phyloP scores from a whole-genome alignment of 2,888 invertebrate genomes.

The Eupithecia abbreviata region DNA sequence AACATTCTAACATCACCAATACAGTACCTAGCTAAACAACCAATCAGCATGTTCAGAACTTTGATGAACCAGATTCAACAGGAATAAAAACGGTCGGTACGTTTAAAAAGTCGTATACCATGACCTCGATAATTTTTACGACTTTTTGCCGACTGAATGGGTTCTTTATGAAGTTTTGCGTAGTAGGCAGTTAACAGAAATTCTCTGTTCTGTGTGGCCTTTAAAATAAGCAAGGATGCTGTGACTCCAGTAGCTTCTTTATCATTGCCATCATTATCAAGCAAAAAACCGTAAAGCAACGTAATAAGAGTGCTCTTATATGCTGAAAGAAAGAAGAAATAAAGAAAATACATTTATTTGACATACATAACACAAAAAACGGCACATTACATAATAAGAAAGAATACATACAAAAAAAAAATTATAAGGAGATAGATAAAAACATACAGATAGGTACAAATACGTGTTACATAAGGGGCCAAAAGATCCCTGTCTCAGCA shows the following conservation, averaged over 20 bases:
- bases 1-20: slow-evolving; percentile 9
- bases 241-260: neutral
- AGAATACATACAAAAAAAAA: no score
- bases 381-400: no score
- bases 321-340: no score
- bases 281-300: neutral
- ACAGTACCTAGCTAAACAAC: neutral
- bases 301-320: no score
- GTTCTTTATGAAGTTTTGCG: neutral
- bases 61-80: neutral
- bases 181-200: neutral
- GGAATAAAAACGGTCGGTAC: neutral
- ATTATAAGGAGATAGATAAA: no score
- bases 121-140: slow-evolving; percentile 10
- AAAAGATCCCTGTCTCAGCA: no score
- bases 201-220: neutral
- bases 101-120: neutral
- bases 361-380: no score
- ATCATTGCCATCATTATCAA: neutral
- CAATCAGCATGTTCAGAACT: neutral
- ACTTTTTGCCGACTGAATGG: neutral
- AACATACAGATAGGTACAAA: no score
- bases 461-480: no score
- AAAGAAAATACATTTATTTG: no score
- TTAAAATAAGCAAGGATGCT: neutral